Percentiles rank a stretch among this genome's conserved stretches.
phyloP scores from a whole-genome alignment of 92 coral and sea anemone genomes.

The Actinostola sp. region DNA sequence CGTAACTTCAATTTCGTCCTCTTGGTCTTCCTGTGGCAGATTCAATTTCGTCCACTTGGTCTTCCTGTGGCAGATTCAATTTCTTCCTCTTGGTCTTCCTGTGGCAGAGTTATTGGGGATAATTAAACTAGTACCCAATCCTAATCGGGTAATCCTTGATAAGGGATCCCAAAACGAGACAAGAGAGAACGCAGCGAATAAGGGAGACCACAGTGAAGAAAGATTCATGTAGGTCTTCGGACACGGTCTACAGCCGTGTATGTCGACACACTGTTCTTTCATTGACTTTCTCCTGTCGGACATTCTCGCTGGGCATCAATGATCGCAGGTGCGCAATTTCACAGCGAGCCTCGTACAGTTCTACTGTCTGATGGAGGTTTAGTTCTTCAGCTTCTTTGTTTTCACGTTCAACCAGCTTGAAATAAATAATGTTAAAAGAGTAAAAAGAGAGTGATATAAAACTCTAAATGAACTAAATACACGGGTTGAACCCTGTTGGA shows the following conservation, averaged over 20 bases:
- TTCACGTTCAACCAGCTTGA: slow-evolving; percentile 83
- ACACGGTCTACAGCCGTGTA: slow-evolving; percentile 14
- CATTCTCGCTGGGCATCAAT: slow-evolving; percentile 72
- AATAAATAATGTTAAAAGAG: not conserved
- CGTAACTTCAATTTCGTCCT: too few species aligned
- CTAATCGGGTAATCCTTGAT: too few species aligned
- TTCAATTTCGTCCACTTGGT: too few species aligned
- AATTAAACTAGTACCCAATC: not conserved
- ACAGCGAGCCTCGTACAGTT: slow-evolving; percentile 92
- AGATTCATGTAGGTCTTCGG: too few species aligned
- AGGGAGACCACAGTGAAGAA: too few species aligned
- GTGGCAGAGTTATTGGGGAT: not conserved
- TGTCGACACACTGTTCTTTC: slow-evolving; percentile 29
- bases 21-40: too few species aligned
- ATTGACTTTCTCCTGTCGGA: slow-evolving; percentile 42
- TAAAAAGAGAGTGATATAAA: not conserved
- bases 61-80: too few species aligned
- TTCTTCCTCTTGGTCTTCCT: not conserved
- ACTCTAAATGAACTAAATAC: too few species aligned
- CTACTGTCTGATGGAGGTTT: slow-evolving; percentile 85
- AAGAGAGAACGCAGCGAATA: too few species aligned
- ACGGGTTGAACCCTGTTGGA: too few species aligned
- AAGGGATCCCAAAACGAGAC: not conserved
- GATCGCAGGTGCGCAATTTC: slow-evolving; percentile 87
- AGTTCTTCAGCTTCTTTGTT: slow-evolving; percentile 74